phyloP scores from a whole-genome alignment of 1,140 invertebrate species.

The Acromyrmex echinatior region DNA sequence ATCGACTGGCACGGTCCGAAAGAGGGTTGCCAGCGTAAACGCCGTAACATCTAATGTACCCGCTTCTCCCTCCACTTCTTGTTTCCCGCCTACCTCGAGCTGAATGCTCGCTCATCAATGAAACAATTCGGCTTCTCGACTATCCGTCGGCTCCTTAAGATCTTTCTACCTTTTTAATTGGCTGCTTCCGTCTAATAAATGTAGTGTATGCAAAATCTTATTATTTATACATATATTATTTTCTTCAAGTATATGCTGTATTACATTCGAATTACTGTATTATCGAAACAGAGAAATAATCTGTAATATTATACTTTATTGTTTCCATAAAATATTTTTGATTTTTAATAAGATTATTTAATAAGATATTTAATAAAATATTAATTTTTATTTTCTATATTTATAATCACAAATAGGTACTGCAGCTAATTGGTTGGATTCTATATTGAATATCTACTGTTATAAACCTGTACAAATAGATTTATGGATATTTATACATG shows the following conservation, averaged over 20 bases:
- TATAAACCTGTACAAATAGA: background rate
- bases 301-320: background rate
- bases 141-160: conserved; percentile 72
- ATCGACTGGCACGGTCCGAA: conserved; percentile 79
- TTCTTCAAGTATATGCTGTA: background rate
- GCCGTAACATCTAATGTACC: conserved; percentile 72
- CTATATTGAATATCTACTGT: background rate
- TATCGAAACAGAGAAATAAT: background rate
- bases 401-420: background rate
- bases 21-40: conserved; percentile 84
- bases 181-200: background rate
- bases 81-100: conserved; percentile 70
- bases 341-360: background rate
- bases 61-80: conserved; percentile 57
- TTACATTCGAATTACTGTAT: background rate
- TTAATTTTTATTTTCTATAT: background rate
- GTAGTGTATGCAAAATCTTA: background rate
- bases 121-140: conserved; percentile 83
- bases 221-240: background rate
- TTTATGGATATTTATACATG: background rate
- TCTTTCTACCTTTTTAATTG: conserved; percentile 26
- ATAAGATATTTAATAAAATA: too few species aligned
- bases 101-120: conserved; percentile 86
- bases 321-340: background rate
- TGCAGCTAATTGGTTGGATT: background rate